Evolutionary conservation across 2,113 vertebrate genomes (phyloP), one percentile per base, ranked within the genome.

Genomic region (Channa argus): DNA sequence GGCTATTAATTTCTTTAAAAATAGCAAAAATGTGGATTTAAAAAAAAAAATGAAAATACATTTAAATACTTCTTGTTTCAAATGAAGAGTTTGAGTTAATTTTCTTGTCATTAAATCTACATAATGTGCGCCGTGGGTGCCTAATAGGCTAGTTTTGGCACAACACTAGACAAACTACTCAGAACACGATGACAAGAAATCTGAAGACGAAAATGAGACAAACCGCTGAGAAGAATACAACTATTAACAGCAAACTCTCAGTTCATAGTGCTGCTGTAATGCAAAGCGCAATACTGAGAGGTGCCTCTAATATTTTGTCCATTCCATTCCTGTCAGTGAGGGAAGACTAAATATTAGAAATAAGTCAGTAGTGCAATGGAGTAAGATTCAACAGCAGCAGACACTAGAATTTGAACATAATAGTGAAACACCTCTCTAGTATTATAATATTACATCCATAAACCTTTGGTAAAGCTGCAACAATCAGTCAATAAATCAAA

Each of bases 91-190:
- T 46, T 37, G 13, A 66, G 34, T 13, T 60, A 15, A 47, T 79
- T 37, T 58, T 62, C 24, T 55, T 45, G 38, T 74, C 70, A 69
- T 5, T 63, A n/a, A 36, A 14, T 54, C 36, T 12, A 36, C 62
- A 15, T 14, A 53, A 24, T 24, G 38, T 58, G 50, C 54, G 46
- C 11, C 55, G 63, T 10, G 39, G 47, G 62, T 24, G 1, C 24
- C 24, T 39, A 49, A 56, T 9, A 10, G 46, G 24, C 24, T 24
- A 59, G 52, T 34, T 53, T 36, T 63, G 12, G 52, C n/a, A 64
- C 8, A 54, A 43, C 13, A 24, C 24, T 24, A 24, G 6, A 65
- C 47, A 65, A 60, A 60, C 14, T 65, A 13, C 36, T 69, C 7
- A 46, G 10, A 64, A 14, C 13, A 15, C 3, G 3, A 52, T 12